phyloP scores from a whole-genome alignment of 1,140 invertebrate genomes.

The Metopolophium dirhodum region DNA sequence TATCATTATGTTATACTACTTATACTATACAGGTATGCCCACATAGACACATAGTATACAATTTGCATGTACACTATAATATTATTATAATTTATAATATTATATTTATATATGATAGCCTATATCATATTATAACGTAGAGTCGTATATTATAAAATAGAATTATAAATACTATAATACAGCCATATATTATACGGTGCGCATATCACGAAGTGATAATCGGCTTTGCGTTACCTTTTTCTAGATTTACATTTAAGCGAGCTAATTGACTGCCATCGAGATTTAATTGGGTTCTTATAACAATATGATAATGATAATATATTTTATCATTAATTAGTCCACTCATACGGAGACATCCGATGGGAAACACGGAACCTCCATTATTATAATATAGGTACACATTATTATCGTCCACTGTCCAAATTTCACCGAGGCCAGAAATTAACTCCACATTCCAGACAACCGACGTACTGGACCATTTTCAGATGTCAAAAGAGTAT shows the following conservation, averaged over 20 bases:
- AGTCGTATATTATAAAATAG: background rate
- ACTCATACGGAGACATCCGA: background rate
- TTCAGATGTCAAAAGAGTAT: background rate
- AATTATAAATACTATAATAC: background rate
- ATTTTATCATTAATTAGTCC: background rate
- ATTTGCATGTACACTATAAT: background rate
- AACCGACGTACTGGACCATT: background rate
- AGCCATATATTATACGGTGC: background rate
- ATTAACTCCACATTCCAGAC: background rate
- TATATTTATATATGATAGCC: background rate
- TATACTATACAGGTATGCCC: background rate
- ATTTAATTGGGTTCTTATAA: background rate
- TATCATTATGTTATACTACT: background rate
- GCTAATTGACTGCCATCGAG: background rate
- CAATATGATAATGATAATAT: background rate
- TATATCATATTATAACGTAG: background rate
- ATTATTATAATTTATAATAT: no score
- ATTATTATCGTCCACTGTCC: background rate
- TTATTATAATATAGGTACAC: background rate
- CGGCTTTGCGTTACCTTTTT: background rate
- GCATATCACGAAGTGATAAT: background rate
- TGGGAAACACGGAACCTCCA: background rate
- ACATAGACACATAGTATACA: background rate
- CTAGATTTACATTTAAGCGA: slow-evolving; percentile 21
- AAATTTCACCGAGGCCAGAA: background rate